Base-by-base conservation (phyloP, 2,888 invertebrate species). In the Maniola hyperantus region DNA sequence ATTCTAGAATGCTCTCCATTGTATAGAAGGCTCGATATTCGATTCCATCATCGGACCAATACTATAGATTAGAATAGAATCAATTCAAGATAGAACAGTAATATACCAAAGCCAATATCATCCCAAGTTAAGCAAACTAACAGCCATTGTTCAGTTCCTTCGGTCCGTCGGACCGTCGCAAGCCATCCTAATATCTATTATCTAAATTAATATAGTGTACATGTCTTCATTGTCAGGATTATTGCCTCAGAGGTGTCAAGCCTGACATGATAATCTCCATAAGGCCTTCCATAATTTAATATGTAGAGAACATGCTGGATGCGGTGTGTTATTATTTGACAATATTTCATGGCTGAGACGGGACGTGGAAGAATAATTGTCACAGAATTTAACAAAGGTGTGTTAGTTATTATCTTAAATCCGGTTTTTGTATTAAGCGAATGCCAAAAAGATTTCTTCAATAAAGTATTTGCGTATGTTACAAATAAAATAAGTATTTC, bases 151-250 rank as follows among this genome's bases (percentile, higher is more conserved):
- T 68, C 42, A 50, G 50, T 59, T 42, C 60, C 68, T 57, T 50
- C 46, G 50, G 54, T 63, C 64, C 65, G 46, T 50, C 46, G 50
- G 54, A 60, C 64, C 65, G 46, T 65, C 57, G 67, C 63, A 61
- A 70, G 72, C 74, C 72, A 71, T 73, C 71, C 75, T 67, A 79
- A 78, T 79, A 78, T 77, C 76, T 74, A 77, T 79, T 79, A 79
- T 79, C 74, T 74, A 71, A 75, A 76, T 78, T 79, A 77, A 79
- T 80, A 78, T 78, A 76, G 73, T 74, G 74, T 75, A 71, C 72
- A 73, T 73, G 76, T 75, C 78, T 80, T 77, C 75, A 79, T 79
- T 76, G 77, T 78, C 71, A 66, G 73, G 76, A 79, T 79, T 77
- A 77, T 71, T 70, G 72, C 72, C 71, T 71, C 74, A 75, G 73